Base-by-base conservation (phyloP, 2,113 vertebrate species). In the Petaurus breviceps region DNA sequence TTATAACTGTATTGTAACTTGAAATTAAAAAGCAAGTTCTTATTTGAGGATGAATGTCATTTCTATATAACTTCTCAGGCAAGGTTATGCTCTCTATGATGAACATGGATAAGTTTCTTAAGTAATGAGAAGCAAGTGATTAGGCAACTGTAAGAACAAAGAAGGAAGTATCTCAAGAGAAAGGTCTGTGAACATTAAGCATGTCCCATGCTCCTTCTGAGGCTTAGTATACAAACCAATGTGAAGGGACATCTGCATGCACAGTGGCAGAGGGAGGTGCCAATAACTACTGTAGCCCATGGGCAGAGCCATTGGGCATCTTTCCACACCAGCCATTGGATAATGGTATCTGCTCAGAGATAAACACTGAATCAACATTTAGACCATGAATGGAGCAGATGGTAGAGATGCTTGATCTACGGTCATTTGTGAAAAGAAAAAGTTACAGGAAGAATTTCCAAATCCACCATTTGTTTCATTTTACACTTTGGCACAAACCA, bases 1-100 rank as follows among this genome's bases (percentile, higher is more conserved):
- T 96, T 96, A 57, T 54, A 92, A 90, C 51, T 92, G 3, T 90
- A 92, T 50, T 94, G 89, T 91, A 92, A 96, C 91, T 50, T 61
- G 68, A 96, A 94, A 55, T 93, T 93, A 93, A 95, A 84, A 95
- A 94, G 43, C 93, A 95, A 57, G 90, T 89, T 97, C 51, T 92
- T 54, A 24, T 51, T 95, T 37, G 93, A 90, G 94, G 23, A 94
- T 91, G 43, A 92, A 91, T 94, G 1, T 50, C 92, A 51, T 37
- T 52, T 94, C 93, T 28, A 91, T 93, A 24, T 77, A 94, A 94
- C 52, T 95, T 91, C 77, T 54, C 47, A 94, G 96, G 90, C 96
- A 25, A 77, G 23, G 95, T 97, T 94, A 47, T 91, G 8, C 6
- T 90, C 84, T 91, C n/a, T 96, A 93, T 57, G 94, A 54, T 97